Conservation (phyloP, 2,888 invertebrate genomes). For the Diloba caeruleocephala region DNA sequence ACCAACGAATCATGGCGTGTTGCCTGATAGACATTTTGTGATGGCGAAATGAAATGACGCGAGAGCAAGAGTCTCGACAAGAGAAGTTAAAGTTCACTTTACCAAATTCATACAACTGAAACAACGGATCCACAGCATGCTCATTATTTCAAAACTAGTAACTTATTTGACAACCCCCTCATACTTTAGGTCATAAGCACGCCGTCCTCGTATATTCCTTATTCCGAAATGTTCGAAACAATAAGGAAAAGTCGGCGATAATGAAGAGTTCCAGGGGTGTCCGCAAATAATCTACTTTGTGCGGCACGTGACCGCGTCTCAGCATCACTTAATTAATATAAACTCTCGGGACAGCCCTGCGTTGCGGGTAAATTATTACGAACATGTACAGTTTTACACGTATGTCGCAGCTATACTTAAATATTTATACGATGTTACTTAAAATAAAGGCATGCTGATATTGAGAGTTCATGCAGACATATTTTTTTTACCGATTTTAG, state of each 20-base stretch:
- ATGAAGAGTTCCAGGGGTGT: slow-evolving; percentile 64
- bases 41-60: too few species aligned
- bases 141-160: too few species aligned
- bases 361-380: slow-evolving; percentile 44
- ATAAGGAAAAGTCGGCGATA: slow-evolving; percentile 62
- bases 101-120: background rate
- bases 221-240: slow-evolving; percentile 53
- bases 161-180: background rate
- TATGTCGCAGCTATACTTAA: slow-evolving; percentile 23
- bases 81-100: too few species aligned
- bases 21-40: too few species aligned
- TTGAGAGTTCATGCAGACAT: too few species aligned
- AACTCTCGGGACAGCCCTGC: slow-evolving; percentile 61
- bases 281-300: slow-evolving; percentile 72
- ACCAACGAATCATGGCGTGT: too few species aligned
- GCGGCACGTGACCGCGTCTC: slow-evolving; percentile 66
- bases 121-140: too few species aligned
- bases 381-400: slow-evolving; percentile 16
- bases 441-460: slow-evolving; percentile 12
- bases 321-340: slow-evolving; percentile 70
- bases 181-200: slow-evolving; percentile 13
- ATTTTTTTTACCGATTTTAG: too few species aligned
- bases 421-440: slow-evolving; percentile 8
- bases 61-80: too few species aligned
- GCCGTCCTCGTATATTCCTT: slow-evolving; percentile 5